These are phyloP conservation scores for Mythimna lalbum DNA, from an alignment of 2,888 invertebrate genomes.

Conservation along the genomic window DNA sequence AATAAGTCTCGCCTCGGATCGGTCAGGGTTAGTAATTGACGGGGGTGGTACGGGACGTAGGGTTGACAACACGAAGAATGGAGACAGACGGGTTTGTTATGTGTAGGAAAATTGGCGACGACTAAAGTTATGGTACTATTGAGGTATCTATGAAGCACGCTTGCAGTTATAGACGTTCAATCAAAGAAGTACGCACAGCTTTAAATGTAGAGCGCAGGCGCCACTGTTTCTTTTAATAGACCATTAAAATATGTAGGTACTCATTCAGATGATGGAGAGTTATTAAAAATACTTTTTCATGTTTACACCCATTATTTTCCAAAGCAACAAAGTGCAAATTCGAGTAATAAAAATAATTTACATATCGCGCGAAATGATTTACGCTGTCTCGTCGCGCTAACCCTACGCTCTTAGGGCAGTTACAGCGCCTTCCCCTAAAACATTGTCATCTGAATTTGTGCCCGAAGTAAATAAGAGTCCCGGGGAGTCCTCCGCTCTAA, in stretches of 20 bases:
- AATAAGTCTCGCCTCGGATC: conserved; percentile 88
- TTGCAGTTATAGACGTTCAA: neutral
- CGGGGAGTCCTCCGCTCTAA: conserved; percentile 87
- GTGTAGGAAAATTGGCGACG: neutral
- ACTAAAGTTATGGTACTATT: neutral
- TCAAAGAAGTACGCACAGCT: neutral
- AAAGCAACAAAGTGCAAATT: conserved; percentile 58
- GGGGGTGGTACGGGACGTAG: conserved; percentile 79
- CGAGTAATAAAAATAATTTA: conserved; percentile 65
- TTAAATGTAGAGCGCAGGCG: neutral
- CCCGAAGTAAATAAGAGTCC: conserved; percentile 91
- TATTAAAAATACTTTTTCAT: conserved; percentile 50
- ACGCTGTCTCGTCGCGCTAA: conserved; percentile 70
- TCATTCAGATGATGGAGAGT: conserved; percentile 47
- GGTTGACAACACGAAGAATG: conserved; percentile 70
- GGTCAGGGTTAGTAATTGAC: conserved; percentile 90
- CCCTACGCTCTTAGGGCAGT: conserved; percentile 85
- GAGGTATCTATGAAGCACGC: neutral
- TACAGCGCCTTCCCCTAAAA: conserved; percentile 90
- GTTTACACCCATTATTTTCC: conserved; percentile 50
- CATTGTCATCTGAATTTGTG: conserved; percentile 91
- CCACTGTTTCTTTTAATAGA: neutral
- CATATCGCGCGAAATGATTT: conserved; percentile 64
- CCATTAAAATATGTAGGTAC: conserved; percentile 11
- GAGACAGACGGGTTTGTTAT: conserved; percentile 7